phyloP scores from a whole-genome alignment of 1,140 invertebrate species.

The Drosophila rufa region DNA sequence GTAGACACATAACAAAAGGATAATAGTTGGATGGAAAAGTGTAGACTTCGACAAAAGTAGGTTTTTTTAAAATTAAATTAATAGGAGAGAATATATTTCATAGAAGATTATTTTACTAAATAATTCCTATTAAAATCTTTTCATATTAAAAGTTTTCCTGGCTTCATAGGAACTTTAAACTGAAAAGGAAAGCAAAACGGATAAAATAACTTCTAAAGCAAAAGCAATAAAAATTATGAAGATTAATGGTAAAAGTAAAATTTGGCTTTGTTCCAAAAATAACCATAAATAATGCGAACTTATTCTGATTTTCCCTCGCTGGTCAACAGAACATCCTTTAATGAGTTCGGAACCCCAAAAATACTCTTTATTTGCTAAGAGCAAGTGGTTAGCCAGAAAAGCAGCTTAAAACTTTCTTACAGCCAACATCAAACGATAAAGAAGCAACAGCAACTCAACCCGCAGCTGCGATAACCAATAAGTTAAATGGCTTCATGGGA shows the following conservation, averaged over 20 bases:
- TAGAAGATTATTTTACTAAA: no score
- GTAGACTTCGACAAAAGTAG: not conserved
- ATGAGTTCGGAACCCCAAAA: conserved; percentile 29
- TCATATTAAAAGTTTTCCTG: not conserved
- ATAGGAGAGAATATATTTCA: not conserved
- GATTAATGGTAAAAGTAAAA: conserved; percentile 59
- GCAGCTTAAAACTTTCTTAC: conserved; percentile 61
- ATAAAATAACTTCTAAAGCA: conserved; percentile 31
- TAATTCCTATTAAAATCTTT: not conserved
- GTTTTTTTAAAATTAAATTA: not conserved
- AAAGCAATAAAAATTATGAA: conserved; percentile 66
- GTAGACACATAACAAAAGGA: not conserved
- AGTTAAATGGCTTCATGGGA: conserved; percentile 32
- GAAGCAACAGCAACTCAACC: not conserved
- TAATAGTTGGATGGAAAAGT: not conserved
- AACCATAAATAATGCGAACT: conserved; percentile 40
- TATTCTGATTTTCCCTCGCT: conserved; percentile 17
- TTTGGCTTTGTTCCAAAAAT: conserved; percentile 32
- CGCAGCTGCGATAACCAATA: conserved; percentile 19
- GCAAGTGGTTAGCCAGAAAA: conserved; percentile 48
- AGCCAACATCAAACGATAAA: conserved; percentile 67
- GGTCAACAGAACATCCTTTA: conserved; percentile 24
- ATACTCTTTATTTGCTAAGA: conserved; percentile 56
- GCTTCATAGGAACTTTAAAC: not conserved
- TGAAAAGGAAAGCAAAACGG: not conserved